Evolutionary conservation across 2,888 invertebrate species (phyloP).

Genomic region (Elysia crispata): DNA sequence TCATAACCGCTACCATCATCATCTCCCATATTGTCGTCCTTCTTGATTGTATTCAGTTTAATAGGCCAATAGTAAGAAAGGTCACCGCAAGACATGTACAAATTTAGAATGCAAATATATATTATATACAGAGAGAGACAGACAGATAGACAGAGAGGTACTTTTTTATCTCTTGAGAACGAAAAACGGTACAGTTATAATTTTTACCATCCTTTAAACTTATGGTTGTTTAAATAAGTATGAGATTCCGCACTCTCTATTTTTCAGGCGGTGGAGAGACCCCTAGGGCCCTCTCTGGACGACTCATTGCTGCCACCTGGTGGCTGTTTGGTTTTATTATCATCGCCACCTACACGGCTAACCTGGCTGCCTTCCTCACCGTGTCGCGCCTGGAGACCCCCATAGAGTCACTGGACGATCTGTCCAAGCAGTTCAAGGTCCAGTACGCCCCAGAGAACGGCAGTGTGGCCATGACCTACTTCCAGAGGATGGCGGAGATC

Average conservation of each 20-base stretch:
- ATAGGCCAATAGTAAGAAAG: too few relatives aligned
- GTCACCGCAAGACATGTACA: too few relatives aligned
- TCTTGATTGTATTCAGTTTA: too few relatives aligned
- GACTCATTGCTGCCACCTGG: conserved; percentile 97
- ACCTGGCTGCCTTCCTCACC: conserved; percentile 97
- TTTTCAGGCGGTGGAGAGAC: conserved; percentile 74
- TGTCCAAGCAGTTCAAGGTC: conserved; percentile 96
- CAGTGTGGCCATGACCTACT: conserved; percentile 94
- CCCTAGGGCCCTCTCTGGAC: conserved; percentile 92
- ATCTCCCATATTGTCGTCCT: too few relatives aligned
- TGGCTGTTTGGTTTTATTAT: conserved; percentile 99
- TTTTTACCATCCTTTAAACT: not conserved
- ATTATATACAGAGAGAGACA: too few relatives aligned
- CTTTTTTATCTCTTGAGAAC: too few relatives aligned
- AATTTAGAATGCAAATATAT: too few relatives aligned
- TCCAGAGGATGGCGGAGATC: conserved; percentile 96
- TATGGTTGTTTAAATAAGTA: too few relatives aligned
- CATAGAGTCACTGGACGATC: conserved; percentile 92
- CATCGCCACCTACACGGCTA: conserved; percentile 98
- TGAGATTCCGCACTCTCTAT: not conserved
- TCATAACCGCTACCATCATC: too few relatives aligned
- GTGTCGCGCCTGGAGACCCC: conserved; percentile 90
- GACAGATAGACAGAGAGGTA: too few relatives aligned
- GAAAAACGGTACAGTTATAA: not conserved
- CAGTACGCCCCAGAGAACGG: conserved; percentile 94